Percentiles rank a stretch among this genome's conserved stretches.
Evolutionary conservation across 2,888 invertebrate species (phyloP).

Genomic region (Ophion obscuratus): DNA sequence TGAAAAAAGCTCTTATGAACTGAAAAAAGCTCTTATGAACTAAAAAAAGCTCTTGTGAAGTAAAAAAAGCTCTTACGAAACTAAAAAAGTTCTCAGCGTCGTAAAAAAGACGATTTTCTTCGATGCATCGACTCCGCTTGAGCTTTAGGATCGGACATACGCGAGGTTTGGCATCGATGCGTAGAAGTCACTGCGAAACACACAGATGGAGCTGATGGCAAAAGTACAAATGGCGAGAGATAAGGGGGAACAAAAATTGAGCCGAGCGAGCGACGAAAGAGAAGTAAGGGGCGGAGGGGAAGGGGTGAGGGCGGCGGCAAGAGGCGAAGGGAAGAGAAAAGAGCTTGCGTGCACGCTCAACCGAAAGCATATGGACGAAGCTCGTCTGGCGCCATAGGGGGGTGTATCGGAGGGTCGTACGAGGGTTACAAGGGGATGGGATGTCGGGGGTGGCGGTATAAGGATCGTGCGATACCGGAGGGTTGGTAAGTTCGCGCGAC

Average conservation of each 20-base stretch:
- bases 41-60: background rate
- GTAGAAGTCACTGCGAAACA: conserved; percentile 44
- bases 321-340: conserved; percentile 61
- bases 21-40: background rate
- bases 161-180: background rate
- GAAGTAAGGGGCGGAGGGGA: conserved; percentile 19
- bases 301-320: conserved; percentile 34
- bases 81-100: background rate
- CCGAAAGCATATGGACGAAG: conserved; percentile 59
- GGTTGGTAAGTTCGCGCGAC: conserved; percentile 53
- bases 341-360: conserved; percentile 67
- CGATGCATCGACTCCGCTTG: background rate
- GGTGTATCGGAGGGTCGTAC: conserved; percentile 66
- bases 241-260: conserved; percentile 56
- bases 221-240: conserved; percentile 42
- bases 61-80: background rate
- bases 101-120: background rate
- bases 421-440: conserved; percentile 65
- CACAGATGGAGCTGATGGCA: conserved; percentile 14
- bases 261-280: background rate
- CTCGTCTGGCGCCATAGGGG: conserved; percentile 66
- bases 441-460: conserved; percentile 29
- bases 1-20: background rate
- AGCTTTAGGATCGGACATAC: background rate
- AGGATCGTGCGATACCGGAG: conserved; percentile 62